Evolutionary conservation across 1,140 invertebrate genomes (phyloP).

Genomic region (Papilio machaon): DNA sequence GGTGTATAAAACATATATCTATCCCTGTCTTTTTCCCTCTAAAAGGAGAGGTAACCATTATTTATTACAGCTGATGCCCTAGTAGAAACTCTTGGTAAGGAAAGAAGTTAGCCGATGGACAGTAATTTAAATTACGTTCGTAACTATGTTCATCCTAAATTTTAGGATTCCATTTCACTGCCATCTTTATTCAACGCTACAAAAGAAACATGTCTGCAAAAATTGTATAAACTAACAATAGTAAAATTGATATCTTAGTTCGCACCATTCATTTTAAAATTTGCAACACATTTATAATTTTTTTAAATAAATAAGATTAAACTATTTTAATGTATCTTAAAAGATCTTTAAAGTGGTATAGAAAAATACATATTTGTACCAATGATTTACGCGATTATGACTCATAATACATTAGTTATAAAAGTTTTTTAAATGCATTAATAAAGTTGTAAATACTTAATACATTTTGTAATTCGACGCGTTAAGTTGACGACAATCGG

Average conservation of each 20-base stretch:
- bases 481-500: conserved; percentile 67
- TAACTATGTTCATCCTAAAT: too few species aligned
- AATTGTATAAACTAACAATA: neutral
- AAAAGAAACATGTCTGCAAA: neutral
- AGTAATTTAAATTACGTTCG: too few species aligned
- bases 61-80: too few species aligned
- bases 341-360: conserved; percentile 2
- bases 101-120: too few species aligned
- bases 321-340: neutral
- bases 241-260: neutral
- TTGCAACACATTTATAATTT: neutral
- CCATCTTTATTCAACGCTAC: too few species aligned
- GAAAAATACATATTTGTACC: neutral
- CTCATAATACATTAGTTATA: conserved; percentile 7
- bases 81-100: too few species aligned
- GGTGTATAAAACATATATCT: too few species aligned
- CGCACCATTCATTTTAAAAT: neutral
- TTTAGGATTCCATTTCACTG: too few species aligned
- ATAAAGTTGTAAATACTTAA: conserved; percentile 44
- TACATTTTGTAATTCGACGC: conserved; percentile 66
- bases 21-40: too few species aligned
- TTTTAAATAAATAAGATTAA: neutral
- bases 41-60: too few species aligned
- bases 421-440: neutral
- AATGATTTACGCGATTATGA: neutral